Evolutionary conservation across 2,113 vertebrate species (phyloP).

Genomic region (Orthonyx spaldingii): DNA sequence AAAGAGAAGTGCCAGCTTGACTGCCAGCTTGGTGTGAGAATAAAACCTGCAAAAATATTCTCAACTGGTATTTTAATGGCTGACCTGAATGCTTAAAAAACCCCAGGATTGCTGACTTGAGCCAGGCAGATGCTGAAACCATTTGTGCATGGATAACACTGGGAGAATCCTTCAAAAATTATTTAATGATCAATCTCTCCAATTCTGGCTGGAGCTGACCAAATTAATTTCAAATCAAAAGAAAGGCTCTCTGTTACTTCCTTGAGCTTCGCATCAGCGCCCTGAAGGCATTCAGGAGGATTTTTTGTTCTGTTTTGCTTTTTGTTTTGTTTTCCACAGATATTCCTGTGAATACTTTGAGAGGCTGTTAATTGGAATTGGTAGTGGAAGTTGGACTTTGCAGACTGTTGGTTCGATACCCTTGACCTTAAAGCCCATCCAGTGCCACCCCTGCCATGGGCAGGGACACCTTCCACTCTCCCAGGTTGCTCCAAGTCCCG

Average conservation of each 20-base stretch:
- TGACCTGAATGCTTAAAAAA: constrained; percentile 15
- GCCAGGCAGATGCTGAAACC: background rate
- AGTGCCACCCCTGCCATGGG: too few species aligned
- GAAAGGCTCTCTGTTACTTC: background rate
- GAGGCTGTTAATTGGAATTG: background rate
- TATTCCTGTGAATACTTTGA: background rate
- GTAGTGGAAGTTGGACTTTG: background rate
- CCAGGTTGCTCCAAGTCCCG: rapidly evolving
- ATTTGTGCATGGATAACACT: background rate
- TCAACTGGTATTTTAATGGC: background rate
- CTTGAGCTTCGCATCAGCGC: background rate
- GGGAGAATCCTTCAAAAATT: background rate
- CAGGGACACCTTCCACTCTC: rapidly evolving
- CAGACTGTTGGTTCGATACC: background rate
- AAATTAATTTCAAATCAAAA: background rate
- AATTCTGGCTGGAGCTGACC: background rate
- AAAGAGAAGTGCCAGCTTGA: constrained; percentile 7
- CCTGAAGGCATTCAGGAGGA: background rate
- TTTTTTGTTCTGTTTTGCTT: background rate
- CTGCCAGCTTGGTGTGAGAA: background rate
- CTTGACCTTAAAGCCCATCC: too few species aligned
- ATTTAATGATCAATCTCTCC: background rate
- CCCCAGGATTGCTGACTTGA: background rate
- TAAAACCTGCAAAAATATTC: constrained; percentile 8
- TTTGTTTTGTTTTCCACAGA: background rate